Evolutionary conservation across 2,888 invertebrate species (phyloP).

Genomic region (Chaetogeoica ovagalla): DNA sequence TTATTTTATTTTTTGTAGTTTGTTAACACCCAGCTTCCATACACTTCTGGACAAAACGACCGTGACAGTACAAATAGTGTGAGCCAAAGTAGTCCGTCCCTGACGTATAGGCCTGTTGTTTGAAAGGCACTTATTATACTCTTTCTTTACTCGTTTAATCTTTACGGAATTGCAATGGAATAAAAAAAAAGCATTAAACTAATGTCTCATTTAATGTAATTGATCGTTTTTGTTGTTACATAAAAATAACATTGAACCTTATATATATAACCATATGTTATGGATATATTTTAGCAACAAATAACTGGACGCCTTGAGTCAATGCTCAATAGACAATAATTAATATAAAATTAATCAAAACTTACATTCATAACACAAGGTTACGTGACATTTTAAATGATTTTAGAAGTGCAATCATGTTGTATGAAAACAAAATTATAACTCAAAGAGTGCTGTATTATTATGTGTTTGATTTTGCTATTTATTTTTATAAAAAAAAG

Average conservation of each 20-base stretch:
- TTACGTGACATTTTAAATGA: conserved; percentile 1
- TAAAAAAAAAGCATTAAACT: not conserved
- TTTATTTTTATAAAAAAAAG: conserved; percentile 20
- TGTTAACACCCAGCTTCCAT: conserved; percentile 53
- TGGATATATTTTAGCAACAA: conserved; percentile 17
- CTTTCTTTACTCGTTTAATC: not conserved
- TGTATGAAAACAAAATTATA: conserved; percentile 5
- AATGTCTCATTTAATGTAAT: not conserved
- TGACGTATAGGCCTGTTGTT: conserved; percentile 49
- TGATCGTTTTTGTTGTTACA: conserved; percentile 13
- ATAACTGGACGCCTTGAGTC: conserved; percentile 48
- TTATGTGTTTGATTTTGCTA: conserved; percentile 28
- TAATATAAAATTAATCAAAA: not conserved
- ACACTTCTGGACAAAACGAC: conserved; percentile 52
- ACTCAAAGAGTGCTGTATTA: conserved; percentile 9
- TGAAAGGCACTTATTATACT: conserved; percentile 25
- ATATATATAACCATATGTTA: not conserved
- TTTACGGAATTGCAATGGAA: not conserved
- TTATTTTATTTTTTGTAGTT: conserved; percentile 48
- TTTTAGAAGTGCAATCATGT: conserved; percentile 26
- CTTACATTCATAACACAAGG: not conserved
- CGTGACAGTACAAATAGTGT: conserved; percentile 52
- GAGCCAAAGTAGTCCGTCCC: conserved; percentile 52
- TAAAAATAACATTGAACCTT: conserved; percentile 14
- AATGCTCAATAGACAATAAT: conserved; percentile 27